These are phyloP conservation scores for Xiphorhynchus elegans DNA, from an alignment of 2,113 vertebrate genomes.

Conservation along the genomic window DNA sequence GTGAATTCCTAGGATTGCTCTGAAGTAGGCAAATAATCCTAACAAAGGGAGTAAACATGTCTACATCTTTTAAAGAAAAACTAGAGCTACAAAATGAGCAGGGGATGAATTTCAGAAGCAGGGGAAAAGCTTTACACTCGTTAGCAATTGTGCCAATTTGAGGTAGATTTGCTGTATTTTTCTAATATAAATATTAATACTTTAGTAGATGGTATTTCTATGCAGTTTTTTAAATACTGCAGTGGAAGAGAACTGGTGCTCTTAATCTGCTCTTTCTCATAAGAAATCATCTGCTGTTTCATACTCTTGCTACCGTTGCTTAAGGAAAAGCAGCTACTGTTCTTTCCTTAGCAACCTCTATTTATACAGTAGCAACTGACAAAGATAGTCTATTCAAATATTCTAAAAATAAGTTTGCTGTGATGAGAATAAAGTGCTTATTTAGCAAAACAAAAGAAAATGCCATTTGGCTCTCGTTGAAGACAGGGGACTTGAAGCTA, in stretches of 20 bases:
- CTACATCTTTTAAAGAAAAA: background rate
- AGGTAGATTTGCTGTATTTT: background rate
- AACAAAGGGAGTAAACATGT: background rate
- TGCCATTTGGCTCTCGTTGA: background rate
- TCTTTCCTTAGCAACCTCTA: conserved; percentile 46
- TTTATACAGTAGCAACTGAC: conserved; percentile 20
- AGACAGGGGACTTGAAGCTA: conserved; percentile 1
- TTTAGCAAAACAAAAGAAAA: conserved; percentile 26
- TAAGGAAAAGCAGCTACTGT: conserved; percentile 37
- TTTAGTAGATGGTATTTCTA: background rate
- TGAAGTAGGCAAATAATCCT: background rate
- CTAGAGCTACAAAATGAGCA: background rate
- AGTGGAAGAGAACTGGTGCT: background rate
- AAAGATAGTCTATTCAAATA: conserved; percentile 32
- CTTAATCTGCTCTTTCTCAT: conserved; percentile 22
- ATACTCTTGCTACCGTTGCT: background rate
- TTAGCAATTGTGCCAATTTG: background rate
- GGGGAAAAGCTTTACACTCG: background rate
- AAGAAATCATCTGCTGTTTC: conserved; percentile 27
- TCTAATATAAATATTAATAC: background rate
- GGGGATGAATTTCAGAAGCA: background rate
- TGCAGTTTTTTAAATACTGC: background rate
- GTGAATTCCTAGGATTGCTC: background rate
- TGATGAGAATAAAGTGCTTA: background rate
- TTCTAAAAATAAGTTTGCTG: conserved; percentile 46